phyloP scores from a whole-genome alignment of 2,888 invertebrate genomes.

The Nomada ferruginata region DNA sequence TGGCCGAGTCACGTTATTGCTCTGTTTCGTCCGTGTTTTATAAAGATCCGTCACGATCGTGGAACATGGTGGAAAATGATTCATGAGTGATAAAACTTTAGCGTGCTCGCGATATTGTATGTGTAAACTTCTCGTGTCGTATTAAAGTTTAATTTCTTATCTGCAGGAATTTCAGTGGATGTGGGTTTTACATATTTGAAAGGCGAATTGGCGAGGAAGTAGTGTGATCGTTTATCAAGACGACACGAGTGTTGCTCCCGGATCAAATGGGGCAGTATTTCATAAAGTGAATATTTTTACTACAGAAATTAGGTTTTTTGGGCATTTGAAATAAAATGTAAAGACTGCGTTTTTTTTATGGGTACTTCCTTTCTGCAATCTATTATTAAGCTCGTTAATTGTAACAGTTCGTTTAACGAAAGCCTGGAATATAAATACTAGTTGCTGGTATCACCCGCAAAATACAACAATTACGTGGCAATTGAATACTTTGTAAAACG shows the following conservation, averaged over 20 bases:
- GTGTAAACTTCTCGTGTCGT: conserved; percentile 16
- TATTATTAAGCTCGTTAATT: conserved; percentile 2
- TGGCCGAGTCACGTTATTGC: background rate
- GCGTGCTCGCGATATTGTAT: background rate
- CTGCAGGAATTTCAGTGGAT: background rate
- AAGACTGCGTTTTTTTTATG: background rate
- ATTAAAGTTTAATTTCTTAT: conserved; percentile 23
- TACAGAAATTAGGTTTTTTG: background rate
- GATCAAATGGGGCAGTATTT: background rate
- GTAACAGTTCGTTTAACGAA: conserved; percentile 2
- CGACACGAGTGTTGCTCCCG: background rate
- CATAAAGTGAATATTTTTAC: background rate
- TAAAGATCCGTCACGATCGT: conserved; percentile 14
- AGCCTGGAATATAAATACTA: background rate
- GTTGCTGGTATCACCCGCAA: background rate
- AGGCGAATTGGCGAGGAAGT: background rate
- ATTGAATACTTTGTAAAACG: background rate
- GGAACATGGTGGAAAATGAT: background rate
- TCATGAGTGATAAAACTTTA: conserved; percentile 10
- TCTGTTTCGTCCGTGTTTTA: background rate
- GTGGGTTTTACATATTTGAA: conserved; percentile 7
- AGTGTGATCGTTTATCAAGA: background rate
- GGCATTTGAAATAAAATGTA: background rate
- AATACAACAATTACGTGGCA: conserved; percentile 5
- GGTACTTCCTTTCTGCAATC: too few relatives aligned